Evolutionary conservation across 1,140 invertebrate species (phyloP).

Genomic region (Dreissena polymorpha): DNA sequence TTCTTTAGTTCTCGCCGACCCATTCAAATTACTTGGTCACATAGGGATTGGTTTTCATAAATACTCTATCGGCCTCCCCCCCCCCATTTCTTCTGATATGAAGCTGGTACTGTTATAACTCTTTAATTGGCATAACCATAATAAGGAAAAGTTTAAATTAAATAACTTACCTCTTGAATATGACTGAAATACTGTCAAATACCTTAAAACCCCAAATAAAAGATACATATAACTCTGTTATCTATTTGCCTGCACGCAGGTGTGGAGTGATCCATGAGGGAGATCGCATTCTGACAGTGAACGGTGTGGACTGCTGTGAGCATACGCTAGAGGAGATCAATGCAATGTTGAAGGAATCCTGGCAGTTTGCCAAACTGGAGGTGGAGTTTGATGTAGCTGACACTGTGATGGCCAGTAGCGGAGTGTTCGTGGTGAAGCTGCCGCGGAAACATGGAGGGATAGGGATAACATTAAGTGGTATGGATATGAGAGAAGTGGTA

Average conservation of each 20-base stretch:
- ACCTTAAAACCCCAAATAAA: too few species aligned
- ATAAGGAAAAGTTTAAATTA: too few species aligned
- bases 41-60: too few species aligned
- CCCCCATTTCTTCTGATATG: too few species aligned
- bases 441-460: conserved; percentile 75
- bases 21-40: too few species aligned
- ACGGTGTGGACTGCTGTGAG: conserved; percentile 83
- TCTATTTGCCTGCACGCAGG: conserved; percentile 66
- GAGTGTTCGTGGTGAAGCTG: conserved; percentile 94
- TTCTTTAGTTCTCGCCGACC: too few species aligned
- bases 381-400: conserved; percentile 96
- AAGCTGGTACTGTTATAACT: too few species aligned
- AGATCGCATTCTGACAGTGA: conserved; percentile 91
- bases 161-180: too few species aligned
- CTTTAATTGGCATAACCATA: too few species aligned
- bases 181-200: too few species aligned
- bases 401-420: conserved; percentile 92
- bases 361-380: conserved; percentile 81
- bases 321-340: conserved; percentile 81
- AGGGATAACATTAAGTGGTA: conserved; percentile 47
- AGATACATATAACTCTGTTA: too few species aligned
- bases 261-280: conserved; percentile 90
- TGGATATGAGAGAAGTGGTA: background rate
- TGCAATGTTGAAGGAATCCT: conserved; percentile 79
- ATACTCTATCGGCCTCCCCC: too few species aligned